A percentile compares a stretch with the other conserved stretches of the same genome.
These are phyloP conservation scores for Phthorimaea operculella DNA, from an alignment of 1,140 invertebrate species.

Conservation along the genomic window DNA sequence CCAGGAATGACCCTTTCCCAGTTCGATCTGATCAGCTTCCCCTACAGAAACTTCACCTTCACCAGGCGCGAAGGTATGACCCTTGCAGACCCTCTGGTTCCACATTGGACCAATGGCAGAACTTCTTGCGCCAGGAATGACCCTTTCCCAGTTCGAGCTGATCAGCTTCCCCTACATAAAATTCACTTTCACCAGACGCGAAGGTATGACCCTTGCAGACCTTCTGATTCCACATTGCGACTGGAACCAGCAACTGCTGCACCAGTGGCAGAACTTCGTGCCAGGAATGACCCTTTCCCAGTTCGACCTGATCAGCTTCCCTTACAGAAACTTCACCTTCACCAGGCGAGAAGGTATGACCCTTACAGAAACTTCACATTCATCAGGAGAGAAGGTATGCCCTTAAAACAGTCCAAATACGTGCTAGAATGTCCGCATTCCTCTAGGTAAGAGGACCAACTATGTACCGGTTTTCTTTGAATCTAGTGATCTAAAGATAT, in stretches of 20 bases:
- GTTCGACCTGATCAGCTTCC: slow-evolving; percentile 90
- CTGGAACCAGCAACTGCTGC: slow-evolving; percentile 87
- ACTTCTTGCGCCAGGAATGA: slow-evolving; percentile 86
- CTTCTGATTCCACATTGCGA: too few species aligned
- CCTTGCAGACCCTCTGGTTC: too few species aligned
- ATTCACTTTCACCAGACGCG: slow-evolving; percentile 79
- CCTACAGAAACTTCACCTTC: slow-evolving; percentile 82
- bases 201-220: slow-evolving; percentile 72
- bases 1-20: slow-evolving; percentile 92
- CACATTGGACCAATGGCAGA: slow-evolving; percentile 94
- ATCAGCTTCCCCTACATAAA: slow-evolving; percentile 87
- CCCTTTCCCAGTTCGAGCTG: slow-evolving; percentile 91
- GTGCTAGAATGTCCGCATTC: too few species aligned
- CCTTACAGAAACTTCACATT: too few species aligned
- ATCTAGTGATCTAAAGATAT: too few species aligned
- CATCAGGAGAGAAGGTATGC: slow-evolving; percentile 46
- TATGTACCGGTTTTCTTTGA: too few species aligned
- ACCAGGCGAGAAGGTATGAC: slow-evolving; percentile 17
- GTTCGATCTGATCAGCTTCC: slow-evolving; percentile 90
- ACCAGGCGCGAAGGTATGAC: slow-evolving; percentile 77
- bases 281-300: slow-evolving; percentile 92
- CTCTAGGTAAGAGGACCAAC: too few species aligned
- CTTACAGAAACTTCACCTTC: slow-evolving; percentile 82
- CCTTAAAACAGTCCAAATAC: too few species aligned
- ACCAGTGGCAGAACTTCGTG: slow-evolving; percentile 91